Base-by-base conservation (phyloP, 2,113 vertebrate species). In the Accipiter virgatus region DNA sequence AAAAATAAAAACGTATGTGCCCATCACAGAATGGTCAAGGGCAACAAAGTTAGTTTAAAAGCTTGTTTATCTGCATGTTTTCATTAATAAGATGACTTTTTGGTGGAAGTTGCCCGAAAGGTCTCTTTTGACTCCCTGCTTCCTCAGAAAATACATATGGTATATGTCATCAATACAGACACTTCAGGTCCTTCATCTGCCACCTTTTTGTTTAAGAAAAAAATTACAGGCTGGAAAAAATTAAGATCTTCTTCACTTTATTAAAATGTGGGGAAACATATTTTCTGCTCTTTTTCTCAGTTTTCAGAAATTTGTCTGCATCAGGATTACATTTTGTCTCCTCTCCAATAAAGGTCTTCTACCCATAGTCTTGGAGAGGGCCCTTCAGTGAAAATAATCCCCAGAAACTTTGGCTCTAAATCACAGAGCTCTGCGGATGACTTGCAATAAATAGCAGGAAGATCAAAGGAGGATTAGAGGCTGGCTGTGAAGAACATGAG, bases 391-490 rank as follows among this genome's bases (percentile, higher is more conserved):
- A 93, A 91, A 88, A 86, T 43, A 93, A 90, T 31, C 59, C 23
- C 63, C 80, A 63, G 68, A 74, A 92, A 78, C 10, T 70, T 81
- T 63, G 62, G 31, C 58, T 92, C 5, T 77, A 70, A 83, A 86
- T 93, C 79, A 82, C 52, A 92, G 62, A 83, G 62, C 19, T 80
- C 62, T 85, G 55, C 50, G 52, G 25, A 79, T 86, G 38, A 77
- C 31, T 93, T 92, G 40, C 31, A 93, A 71, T 86, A 90, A 95
- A 78, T 10, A 86, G 12, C 3, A 1, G 18, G n/a, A 78, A 95
- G 82, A 96, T 96, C 85, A 96, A 97, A 96, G 88, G 62, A 67
- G 75, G 50, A 86, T 94, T 94, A 90, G 45, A 81, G 47, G 6
- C 55, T 87, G 47, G 14, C 82, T 92, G 81, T 92, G 92, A 86